Evolutionary conservation across 2,888 invertebrate genomes (phyloP).

Genomic region (Lasioglossum pauxillum): DNA sequence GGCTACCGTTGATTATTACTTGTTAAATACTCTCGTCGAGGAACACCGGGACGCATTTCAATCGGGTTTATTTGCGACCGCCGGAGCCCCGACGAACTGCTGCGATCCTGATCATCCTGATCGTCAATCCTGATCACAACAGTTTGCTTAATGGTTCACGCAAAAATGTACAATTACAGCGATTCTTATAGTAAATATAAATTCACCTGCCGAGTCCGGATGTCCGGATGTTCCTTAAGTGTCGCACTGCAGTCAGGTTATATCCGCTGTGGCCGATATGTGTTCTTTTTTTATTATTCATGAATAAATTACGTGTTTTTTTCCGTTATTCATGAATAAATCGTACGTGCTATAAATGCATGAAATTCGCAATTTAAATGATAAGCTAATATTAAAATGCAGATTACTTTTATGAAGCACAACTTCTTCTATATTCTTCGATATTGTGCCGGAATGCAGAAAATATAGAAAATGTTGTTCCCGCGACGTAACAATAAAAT

Average conservation of each 20-base stretch:
- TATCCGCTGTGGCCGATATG: not conserved
- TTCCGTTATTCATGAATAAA: not conserved
- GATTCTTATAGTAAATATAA: too few relatives aligned
- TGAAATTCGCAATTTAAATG: constrained; percentile 2
- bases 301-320: not conserved
- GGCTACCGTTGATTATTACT: constrained; percentile 55
- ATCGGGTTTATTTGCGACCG: constrained; percentile 29
- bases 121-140: too few relatives aligned
- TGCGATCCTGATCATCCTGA: too few relatives aligned
- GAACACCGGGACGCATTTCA: constrained; percentile 23
- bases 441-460: not conserved
- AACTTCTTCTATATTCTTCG: not conserved
- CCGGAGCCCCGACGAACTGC: too few relatives aligned
- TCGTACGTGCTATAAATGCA: not conserved
- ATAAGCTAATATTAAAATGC: constrained; percentile 4
- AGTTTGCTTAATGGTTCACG: too few relatives aligned
- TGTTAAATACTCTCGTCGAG: constrained; percentile 46
- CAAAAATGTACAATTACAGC: too few relatives aligned
- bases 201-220: too few relatives aligned
- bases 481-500: not conserved
- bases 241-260: not conserved
- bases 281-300: not conserved
- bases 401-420: not conserved
- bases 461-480: not conserved
- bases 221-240: not conserved